Evolutionary conservation across 2,113 vertebrate genomes (phyloP).

Genomic region (Barnardius zonarius): DNA sequence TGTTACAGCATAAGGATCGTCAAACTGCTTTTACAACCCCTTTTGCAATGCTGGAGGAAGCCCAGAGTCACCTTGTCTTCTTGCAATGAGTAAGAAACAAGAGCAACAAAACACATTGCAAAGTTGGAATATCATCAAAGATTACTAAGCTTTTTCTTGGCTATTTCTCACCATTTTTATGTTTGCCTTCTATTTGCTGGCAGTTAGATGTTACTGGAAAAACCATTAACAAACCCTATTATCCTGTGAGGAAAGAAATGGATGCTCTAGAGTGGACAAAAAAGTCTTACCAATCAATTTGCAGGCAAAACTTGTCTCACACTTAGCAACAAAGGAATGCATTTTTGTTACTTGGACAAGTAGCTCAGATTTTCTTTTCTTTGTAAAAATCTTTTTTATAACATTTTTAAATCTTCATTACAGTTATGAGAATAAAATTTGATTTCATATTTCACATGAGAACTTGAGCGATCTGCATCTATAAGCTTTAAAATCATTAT

Average conservation of each 20-base stretch:
- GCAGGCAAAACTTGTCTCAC: conserved; percentile 65
- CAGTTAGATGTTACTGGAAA: conserved; percentile 70
- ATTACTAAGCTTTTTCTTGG: background rate
- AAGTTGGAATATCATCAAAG: background rate
- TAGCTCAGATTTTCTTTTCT: conserved; percentile 73
- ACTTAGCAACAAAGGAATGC: conserved; percentile 59
- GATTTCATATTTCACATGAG: conserved; percentile 76
- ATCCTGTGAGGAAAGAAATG: conserved; percentile 58
- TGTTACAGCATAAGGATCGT: background rate
- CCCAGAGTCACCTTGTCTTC: fast-evolving
- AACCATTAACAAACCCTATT: conserved; percentile 58
- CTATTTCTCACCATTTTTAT: conserved; percentile 29
- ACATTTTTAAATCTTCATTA: conserved; percentile 80
- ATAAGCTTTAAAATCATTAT: conserved; percentile 69
- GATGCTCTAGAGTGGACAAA: conserved; percentile 63
- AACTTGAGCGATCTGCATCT: conserved; percentile 52
- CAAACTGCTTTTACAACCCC: background rate
- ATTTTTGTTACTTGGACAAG: conserved; percentile 73
- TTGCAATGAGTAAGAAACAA: background rate
- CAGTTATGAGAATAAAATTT: conserved; percentile 78
- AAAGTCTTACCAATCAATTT: conserved; percentile 70
- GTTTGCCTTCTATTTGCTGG: conserved; percentile 34
- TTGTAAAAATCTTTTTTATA: conserved; percentile 75
- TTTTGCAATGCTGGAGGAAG: background rate
- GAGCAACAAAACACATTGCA: background rate